Evolutionary conservation across 2,113 vertebrate species (phyloP), one percentile per base, ranked within the genome.

Genomic region (Cettia cetti): DNA sequence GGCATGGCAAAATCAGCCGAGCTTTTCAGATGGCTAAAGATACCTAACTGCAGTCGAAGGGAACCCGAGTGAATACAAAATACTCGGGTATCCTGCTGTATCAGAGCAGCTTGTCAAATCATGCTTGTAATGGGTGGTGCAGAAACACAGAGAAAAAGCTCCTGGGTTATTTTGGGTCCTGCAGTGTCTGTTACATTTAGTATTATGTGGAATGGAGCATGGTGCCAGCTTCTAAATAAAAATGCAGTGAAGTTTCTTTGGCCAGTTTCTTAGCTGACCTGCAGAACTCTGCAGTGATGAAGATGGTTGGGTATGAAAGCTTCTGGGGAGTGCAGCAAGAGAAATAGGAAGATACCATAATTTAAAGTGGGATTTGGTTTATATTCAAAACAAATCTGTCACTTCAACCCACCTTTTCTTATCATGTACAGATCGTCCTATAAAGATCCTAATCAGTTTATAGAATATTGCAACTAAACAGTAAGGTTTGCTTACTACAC

Each of bases 391-490:
- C 3, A 0, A 26, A n/a, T 74, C 37, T 33, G 20, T 10, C 47
- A 9, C 83, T 94, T 63, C 5, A 3, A 4, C 45, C 35, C 42
- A 10, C 49, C 23, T 27, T 78, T 60, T 76, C 35, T 66, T 72
- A 7, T 9, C 2, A 0, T 11, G 22, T 39, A 15, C 24, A 1
- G 33, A 40, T 59, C 13, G 3, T 27, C 33, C 44, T 53, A 16
- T 80, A 54, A 82, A 90, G 68, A 74, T 71, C 81, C 40, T 64
- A 14, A 47, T 68, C 28, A 20, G 22, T 71, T 69, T n/a, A 44
- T 30, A 31, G 52, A 71, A 37, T 45, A 31, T 3, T 35, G 56
- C 56, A 53, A 17, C 50, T 59, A 28, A 24, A 11, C 42, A 60
- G n/a, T 56, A n/a, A 54, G 40, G 14, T n/a, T 82, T 30, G 37